These are phyloP conservation scores for Nothobranchius kuhntae DNA, from an alignment of 2,113 vertebrate genomes.

Conservation along the genomic window DNA sequence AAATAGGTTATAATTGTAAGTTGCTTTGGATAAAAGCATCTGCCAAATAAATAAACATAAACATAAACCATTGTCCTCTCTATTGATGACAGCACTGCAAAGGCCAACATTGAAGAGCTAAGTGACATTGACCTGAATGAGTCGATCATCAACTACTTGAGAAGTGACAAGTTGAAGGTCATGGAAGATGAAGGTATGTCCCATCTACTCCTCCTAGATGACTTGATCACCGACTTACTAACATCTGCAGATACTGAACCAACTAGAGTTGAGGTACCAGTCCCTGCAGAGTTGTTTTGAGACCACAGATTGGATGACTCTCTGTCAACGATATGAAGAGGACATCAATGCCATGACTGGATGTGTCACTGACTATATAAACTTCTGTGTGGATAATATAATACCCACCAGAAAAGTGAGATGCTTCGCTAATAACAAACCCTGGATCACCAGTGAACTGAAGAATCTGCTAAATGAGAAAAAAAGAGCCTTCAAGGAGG, in stretches of 20 bases:
- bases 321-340: too few species aligned
- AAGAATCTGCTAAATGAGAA: too few species aligned
- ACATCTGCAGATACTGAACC: neutral
- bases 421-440: too few species aligned
- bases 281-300: neutral
- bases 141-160: neutral
- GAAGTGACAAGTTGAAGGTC: neutral
- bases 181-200: conserved; percentile 4
- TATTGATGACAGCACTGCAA: neutral
- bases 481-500: too few species aligned
- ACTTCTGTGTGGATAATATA: too few species aligned
- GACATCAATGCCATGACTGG: too few species aligned
- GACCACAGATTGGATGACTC: neutral
- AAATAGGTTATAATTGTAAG: too few species aligned
- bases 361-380: too few species aligned
- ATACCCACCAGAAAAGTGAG: too few species aligned
- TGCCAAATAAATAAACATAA: too few species aligned
- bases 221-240: neutral
- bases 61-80: neutral
- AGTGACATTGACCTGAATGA: neutral
- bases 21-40: too few species aligned
- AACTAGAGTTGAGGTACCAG: neutral
- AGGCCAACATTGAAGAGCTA: neutral
- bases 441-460: too few species aligned
- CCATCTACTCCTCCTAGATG: neutral